Percentiles rank a stretch among this genome's conserved stretches.
Evolutionary conservation across 2,888 invertebrate genomes (phyloP).

Genomic region (Podabrus alpinus): DNA sequence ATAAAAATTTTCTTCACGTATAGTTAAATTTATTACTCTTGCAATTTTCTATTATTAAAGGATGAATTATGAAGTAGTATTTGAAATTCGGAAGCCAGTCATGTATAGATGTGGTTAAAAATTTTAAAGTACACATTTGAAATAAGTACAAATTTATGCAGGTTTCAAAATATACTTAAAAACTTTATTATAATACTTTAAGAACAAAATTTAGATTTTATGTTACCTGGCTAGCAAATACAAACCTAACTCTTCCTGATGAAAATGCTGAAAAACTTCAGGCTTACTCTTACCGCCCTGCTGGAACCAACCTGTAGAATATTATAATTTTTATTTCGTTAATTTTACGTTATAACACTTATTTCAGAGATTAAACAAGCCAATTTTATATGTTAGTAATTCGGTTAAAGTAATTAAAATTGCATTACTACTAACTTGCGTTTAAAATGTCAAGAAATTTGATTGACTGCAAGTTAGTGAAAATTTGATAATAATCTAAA

Average conservation of each 20-base stretch:
- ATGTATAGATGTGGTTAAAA: slow-evolving; percentile 22
- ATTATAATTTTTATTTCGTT: background rate
- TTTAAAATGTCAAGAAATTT: background rate
- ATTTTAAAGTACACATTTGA: background rate
- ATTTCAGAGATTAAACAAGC: background rate
- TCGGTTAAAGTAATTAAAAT: background rate
- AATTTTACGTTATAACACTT: too few species aligned
- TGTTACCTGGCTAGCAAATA: background rate
- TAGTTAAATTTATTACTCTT: slow-evolving; percentile 20
- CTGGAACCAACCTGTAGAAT: background rate
- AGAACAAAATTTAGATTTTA: background rate
- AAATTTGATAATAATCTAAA: background rate
- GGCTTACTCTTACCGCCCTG: background rate
- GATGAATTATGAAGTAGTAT: slow-evolving; percentile 34
- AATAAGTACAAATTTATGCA: background rate
- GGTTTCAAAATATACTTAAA: background rate
- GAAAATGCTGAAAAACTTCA: background rate
- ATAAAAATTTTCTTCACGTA: slow-evolving; percentile 22
- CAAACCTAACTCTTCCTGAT: background rate
- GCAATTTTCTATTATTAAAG: slow-evolving; percentile 24
- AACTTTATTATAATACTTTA: background rate
- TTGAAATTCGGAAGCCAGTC: slow-evolving; percentile 32
- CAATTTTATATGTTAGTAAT: background rate
- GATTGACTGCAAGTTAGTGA: background rate
- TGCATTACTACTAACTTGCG: background rate